Conservation (phyloP, 2,797 vertebrate species). For the Syndactyla subalaris region DNA sequence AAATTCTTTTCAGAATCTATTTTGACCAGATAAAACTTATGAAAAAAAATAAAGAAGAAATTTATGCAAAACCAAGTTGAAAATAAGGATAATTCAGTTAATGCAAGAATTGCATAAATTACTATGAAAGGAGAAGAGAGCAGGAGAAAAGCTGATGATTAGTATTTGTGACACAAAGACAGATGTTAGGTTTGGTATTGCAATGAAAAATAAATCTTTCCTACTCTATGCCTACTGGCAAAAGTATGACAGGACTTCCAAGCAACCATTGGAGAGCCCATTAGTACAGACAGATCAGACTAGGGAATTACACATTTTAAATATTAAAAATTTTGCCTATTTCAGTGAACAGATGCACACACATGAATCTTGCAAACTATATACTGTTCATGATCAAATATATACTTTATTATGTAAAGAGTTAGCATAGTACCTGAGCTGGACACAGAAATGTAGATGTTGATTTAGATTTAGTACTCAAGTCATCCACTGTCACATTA, state of each 20-base stretch:
- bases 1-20: background rate
- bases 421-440: slow-evolving; percentile 14
- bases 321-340: background rate
- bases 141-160: background rate
- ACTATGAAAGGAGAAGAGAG: background rate
- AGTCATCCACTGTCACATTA: slow-evolving; percentile 40
- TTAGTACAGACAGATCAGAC: background rate
- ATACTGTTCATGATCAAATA: background rate
- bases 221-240: background rate
- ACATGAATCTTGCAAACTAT: background rate
- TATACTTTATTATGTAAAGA: background rate
- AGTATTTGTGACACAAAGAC: background rate
- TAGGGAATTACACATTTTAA: background rate
- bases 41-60: background rate
- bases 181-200: background rate
- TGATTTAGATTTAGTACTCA: slow-evolving; percentile 27
- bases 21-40: background rate
- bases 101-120: background rate
- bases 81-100: background rate
- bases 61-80: background rate
- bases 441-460: slow-evolving; percentile 23
- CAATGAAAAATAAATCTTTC: background rate
- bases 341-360: background rate
- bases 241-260: background rate
- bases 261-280: background rate